These are phyloP conservation scores for Drosophila pallidifrons DNA, from an alignment of 1,140 invertebrate species.

Conservation along the genomic window DNA sequence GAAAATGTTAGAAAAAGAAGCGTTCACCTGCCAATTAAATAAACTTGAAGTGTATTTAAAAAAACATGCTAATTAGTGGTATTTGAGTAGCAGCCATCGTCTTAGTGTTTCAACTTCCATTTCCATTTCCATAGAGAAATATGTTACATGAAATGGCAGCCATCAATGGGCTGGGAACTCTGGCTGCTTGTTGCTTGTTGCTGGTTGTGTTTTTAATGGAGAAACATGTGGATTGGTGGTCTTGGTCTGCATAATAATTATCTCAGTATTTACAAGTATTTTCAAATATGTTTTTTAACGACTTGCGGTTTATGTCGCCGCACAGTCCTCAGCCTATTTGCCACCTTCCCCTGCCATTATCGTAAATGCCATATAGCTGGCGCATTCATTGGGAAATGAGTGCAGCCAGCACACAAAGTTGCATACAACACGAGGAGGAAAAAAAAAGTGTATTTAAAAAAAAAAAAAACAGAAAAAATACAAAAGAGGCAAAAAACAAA, in stretches of 20 bases:
- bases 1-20: background rate
- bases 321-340: background rate
- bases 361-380: conserved; percentile 24
- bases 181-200: background rate
- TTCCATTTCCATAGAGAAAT: background rate
- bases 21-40: background rate
- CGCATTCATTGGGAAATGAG: conserved; percentile 83
- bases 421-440: conserved; percentile 47
- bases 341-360: conserved; percentile 10
- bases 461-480: background rate
- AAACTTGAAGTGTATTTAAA: background rate
- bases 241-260: conserved; percentile 42
- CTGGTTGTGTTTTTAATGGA: background rate
- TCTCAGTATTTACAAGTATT: conserved; percentile 55
- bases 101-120: background rate
- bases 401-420: conserved; percentile 57
- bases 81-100: background rate
- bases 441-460: conserved; percentile 13
- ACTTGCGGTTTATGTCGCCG: conserved; percentile 69
- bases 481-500: conserved; percentile 54
- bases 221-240: background rate
- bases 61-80: conserved; percentile 3
- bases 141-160: background rate
- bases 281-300: conserved; percentile 63
- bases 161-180: conserved; percentile 3